Evolutionary conservation across 2,113 vertebrate species (phyloP), one percentile per base, ranked within the genome.

Genomic region (Colossoma macropomum): DNA sequence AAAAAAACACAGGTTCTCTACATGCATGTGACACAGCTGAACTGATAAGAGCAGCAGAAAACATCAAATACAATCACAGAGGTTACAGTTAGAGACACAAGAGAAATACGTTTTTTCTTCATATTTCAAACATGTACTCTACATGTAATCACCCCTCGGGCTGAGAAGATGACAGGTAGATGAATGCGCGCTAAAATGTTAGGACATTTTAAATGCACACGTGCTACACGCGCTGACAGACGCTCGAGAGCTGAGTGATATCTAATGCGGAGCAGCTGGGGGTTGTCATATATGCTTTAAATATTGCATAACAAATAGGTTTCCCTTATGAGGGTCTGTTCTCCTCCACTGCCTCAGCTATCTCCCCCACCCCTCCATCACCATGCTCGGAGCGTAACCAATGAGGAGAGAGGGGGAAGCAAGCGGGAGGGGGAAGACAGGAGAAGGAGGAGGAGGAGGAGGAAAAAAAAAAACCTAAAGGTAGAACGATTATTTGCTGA

Each of bases 401-500:
- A 88, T 87, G 76, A 82, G 59, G 83, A 74, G 73, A 78, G 87
- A 84, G 79, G 28, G 78, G 77, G 69, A 54, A 59, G 56, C 12
- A 5, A n/a, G 15, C 12, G 2, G 56, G 69, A 81, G 77, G 41
- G 65, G 81, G 28, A 56, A 72, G 70, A 54, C 79, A 59, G 71
- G 52, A 75, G 71, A 79, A 56, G 65, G 75, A 75, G 83, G 79
- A 80, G 82, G 82, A 74, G 77, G 87, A 77, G 80, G 50, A 27
- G 82, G 25, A 80, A 68, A 70, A 69, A 84, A 77, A 84, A 76
- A 89, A 66, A 77, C 86, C 81, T 87, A 85, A 82, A 85, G 85
- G 87, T 88, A 91, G 86, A 91, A 90, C 62, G 16, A 88, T 88
- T 90, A 93, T 93, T 91, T 94, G 93, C 94, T 94, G 93, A 94